Base-by-base conservation (phyloP, 1,140 invertebrate genomes). In the Druon quercuslanigerum region DNA sequence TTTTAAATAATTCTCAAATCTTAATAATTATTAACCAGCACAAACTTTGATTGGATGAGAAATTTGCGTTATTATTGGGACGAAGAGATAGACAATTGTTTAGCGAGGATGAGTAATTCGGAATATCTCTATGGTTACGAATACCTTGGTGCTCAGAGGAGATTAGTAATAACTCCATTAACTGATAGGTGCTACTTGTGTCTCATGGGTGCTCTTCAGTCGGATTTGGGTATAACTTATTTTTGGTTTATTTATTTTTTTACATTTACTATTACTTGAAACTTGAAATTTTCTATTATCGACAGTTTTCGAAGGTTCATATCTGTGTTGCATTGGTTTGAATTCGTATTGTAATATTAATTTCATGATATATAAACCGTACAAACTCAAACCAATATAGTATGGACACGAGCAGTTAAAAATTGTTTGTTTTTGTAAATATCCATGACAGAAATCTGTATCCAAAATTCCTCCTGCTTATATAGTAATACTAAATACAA, bases 41-140 rank as follows among this genome's bases (percentile, higher is more conserved):
- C 83, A 17, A 95, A 96, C 87, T 98, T 98, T 87, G 94, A 96
- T 73, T 98, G 97, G 98, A 91, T 96, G 5, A 97, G 97, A 91
- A 96, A 97, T 91, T 90, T 99, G 56, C 93, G 98, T 0, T 98
- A 98, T 86, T 98, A 98, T 87, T 98, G 97, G 97, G 93, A 96
- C 66, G 92, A 95, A 2, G 93, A 94, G 19, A 92, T 95, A 0
- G 95, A 96, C 88, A 94, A 95, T 87, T 96, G 96, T 78, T 93
- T 96, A 1, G 93, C 94, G 0, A 93, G 94, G 81, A 96, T 96
- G 95, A 95, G 95, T 0, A 95, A 94, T 78, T 93, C 95, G 1
- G 92, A 94, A 84, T 95, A 98, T 84, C 92, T 95, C 46, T 99
- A 98, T 86, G 97, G 96, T 8, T 98, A 98, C 87, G 98, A 99